Conservation (phyloP, 2,888 invertebrate genomes). For the Alentia gelatinosa region DNA sequence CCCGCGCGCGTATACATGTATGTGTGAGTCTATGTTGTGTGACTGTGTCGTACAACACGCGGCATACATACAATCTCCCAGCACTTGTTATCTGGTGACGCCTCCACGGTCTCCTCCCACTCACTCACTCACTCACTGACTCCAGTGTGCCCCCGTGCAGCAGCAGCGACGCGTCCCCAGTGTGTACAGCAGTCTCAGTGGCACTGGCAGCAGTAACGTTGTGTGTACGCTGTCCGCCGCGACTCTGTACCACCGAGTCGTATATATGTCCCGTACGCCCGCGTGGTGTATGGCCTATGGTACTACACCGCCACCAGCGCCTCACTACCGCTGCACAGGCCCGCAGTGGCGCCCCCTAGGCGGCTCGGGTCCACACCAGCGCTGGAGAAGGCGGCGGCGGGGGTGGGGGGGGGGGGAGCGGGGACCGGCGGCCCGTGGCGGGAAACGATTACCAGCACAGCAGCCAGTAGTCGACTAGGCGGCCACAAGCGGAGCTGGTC, state of each 20-base stretch:
- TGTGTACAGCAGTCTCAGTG: not conserved
- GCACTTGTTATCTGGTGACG: too few relatives aligned
- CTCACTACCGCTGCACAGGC: not conserved
- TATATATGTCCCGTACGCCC: not conserved
- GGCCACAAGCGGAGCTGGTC: not conserved
- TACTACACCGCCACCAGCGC: not conserved
- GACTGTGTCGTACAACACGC: too few relatives aligned
- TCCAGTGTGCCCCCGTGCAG: too few relatives aligned
- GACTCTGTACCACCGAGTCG: not conserved
- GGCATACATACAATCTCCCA: too few relatives aligned
- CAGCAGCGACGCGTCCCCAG: too few relatives aligned
- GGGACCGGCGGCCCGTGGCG: not conserved
- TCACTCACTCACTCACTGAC: too few relatives aligned
- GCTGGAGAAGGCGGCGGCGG: not conserved
- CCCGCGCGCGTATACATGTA: not conserved
- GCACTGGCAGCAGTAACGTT: not conserved
- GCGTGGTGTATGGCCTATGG: not conserved
- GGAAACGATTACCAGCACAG: not conserved
- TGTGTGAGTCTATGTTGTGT: not conserved
- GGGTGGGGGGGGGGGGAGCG: not conserved
- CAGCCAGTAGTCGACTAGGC: not conserved
- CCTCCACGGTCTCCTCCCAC: too few relatives aligned
- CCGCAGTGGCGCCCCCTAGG: conserved; percentile 15
- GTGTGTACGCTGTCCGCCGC: not conserved
- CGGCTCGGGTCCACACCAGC: not conserved